Evolutionary conservation across 2,888 invertebrate species (phyloP).

Genomic region (Callinectes sapidus): DNA sequence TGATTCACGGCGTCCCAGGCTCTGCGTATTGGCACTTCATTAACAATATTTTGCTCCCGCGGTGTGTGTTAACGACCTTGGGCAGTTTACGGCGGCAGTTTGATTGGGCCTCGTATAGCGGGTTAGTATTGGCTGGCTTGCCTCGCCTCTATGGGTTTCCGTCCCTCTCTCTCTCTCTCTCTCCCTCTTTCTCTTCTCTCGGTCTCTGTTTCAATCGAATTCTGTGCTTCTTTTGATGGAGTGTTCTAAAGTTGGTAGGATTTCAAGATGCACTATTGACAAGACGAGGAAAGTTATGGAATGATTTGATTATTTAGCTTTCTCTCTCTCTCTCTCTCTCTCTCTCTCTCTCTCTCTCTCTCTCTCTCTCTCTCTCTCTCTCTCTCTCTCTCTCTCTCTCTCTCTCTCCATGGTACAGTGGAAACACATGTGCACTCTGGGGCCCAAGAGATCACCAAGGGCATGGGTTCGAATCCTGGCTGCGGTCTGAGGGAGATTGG

Average conservation of each 20-base stretch:
- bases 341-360: constrained; percentile 1
- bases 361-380: constrained; percentile 1
- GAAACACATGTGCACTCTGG: no score
- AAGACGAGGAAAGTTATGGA: no score
- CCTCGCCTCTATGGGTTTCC: not conserved
- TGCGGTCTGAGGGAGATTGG: no score
- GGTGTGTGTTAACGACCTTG: not conserved
- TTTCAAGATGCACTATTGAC: no score
- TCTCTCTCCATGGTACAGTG: no score
- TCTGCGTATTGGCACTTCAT: not conserved
- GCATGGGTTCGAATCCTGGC: no score
- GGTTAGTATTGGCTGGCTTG: not conserved
- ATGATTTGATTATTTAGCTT: not conserved
- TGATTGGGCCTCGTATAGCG: not conserved
- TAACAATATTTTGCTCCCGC: constrained; percentile 13
- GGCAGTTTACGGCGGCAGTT: not conserved
- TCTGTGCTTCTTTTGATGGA: no score
- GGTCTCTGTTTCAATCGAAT: not conserved
- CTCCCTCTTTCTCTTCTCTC: not conserved
- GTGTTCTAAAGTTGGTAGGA: no score
- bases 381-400: constrained; percentile 1
- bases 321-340: constrained; percentile 9
- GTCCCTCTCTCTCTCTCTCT: not conserved
- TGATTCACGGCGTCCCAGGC: not conserved
- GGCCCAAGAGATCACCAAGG: no score